Evolutionary conservation across 2,113 vertebrate genomes (phyloP).

Genomic region (Siniperca knerii): DNA sequence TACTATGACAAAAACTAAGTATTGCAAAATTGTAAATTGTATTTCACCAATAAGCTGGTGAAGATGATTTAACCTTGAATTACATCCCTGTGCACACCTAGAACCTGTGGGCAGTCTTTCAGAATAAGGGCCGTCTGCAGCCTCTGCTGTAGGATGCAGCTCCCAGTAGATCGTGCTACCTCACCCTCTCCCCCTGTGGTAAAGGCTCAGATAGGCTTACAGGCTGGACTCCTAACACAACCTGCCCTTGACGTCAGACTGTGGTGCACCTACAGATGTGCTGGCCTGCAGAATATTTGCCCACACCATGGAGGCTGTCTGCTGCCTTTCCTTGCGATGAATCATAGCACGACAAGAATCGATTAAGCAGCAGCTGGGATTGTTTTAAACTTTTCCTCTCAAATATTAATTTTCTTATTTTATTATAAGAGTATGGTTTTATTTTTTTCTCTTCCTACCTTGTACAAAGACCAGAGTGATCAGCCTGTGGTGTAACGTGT

Average conservation of each 20-base stretch:
- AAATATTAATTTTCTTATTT: not conserved
- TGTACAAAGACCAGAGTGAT: not conserved
- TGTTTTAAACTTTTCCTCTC: constrained; percentile 32
- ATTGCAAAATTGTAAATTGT: not conserved
- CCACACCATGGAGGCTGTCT: constrained; percentile 23
- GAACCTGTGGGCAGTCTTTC: not conserved
- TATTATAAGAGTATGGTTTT: not conserved
- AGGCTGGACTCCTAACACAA: constrained; percentile 37
- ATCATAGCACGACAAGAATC: constrained; percentile 31
- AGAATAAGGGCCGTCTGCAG: constrained; percentile 12
- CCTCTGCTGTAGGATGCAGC: constrained; percentile 4
- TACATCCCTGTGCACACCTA: not conserved
- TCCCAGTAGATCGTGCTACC: constrained; percentile 12
- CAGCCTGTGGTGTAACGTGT: not conserved
- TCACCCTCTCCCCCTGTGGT: constrained; percentile 37
- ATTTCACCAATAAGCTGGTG: not conserved
- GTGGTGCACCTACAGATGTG: constrained; percentile 18
- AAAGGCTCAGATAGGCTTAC: constrained; percentile 43
- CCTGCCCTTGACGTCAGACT: constrained; percentile 42
- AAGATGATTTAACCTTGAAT: not conserved
- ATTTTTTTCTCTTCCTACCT: constrained; percentile 4
- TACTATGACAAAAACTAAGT: not conserved
- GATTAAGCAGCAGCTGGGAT: constrained; percentile 25
- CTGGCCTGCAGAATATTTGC: constrained; percentile 20
- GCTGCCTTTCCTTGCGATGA: constrained; percentile 7